Percentiles rank a stretch among this genome's conserved stretches.
These are phyloP conservation scores for Ictidomys tridecemlineatus DNA, from an alignment of 2,113 vertebrate genomes.

Conservation along the genomic window DNA sequence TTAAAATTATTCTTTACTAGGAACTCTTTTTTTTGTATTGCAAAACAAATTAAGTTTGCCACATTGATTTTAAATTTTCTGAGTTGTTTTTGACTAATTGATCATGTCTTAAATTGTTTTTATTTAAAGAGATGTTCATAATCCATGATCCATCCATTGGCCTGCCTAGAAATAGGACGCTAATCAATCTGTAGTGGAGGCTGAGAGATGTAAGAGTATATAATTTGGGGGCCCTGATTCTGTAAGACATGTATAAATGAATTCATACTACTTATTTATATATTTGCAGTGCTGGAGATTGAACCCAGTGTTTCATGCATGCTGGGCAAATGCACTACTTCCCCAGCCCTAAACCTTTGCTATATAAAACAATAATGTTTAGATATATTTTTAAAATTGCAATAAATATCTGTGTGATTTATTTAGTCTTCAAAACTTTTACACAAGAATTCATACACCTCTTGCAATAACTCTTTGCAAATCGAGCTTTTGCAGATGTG, in stretches of 20 bases:
- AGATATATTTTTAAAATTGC: slow-evolving; percentile 29
- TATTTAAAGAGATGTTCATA: slow-evolving; percentile 54
- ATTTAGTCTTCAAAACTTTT: neutral
- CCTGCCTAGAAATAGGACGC: neutral
- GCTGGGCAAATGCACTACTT: neutral
- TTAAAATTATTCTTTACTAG: slow-evolving; percentile 56
- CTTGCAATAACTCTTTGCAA: neutral
- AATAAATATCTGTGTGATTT: neutral
- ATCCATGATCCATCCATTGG: neutral
- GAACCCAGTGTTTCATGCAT: neutral
- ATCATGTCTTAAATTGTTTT: slow-evolving; percentile 56
- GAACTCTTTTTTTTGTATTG: neutral
- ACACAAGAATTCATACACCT: neutral
- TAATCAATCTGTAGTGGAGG: neutral
- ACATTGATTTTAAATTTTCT: slow-evolving; percentile 50
- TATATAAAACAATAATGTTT: neutral
- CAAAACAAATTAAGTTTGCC: slow-evolving; percentile 37
- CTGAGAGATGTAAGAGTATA: neutral
- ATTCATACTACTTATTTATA: neutral
- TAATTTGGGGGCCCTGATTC: neutral
- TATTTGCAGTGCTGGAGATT: neutral
- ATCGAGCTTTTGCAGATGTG: neutral
- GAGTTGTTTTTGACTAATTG: slow-evolving; percentile 59
- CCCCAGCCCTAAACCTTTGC: neutral
- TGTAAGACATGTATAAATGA: neutral